Evolutionary conservation across 2,113 vertebrate species (phyloP), one percentile per base, ranked within the genome.

Genomic region (Phyllostomus hastatus): DNA sequence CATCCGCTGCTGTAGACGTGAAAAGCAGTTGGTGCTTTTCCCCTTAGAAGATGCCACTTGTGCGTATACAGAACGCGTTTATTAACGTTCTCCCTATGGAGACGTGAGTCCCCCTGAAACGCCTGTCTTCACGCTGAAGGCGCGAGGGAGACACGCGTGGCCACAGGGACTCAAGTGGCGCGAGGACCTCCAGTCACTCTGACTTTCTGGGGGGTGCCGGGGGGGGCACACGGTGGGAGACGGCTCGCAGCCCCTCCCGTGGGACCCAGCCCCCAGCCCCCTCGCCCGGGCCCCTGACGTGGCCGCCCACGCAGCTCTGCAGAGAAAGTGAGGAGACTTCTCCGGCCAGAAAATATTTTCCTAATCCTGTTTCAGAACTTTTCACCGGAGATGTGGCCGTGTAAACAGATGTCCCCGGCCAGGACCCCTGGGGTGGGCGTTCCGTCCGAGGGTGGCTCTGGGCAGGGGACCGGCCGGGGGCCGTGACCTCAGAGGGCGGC

Each of bases 121-220:
- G 24, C 19, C 52, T 66, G 57, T 41, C 38, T 66, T 57, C 10
- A 15, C 43, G 72, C 69, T 66, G 17, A 86, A 96, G 57, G 4
- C 5, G 41, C 61, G n/a, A 43, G 33, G 33, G 1, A 35, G 17
- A 5, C 4, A 15, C 0, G 12, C 2, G 10, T 0, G 1, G 52
- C 38, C 48, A 14, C 4, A 9, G 14, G 22, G 9, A 26, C 26
- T 52, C 35, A n/a, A 3, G 20, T 19, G 2, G 2, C n/a, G 50
- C 20, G 5, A 1, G 31, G 46, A 9, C 26, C 43, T 31, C 19
- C 15, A 4, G 72, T 7, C 33, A 11, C 2, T 11, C 57, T 35
- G 8, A 6, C 7, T 16, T n/a, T 4, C 35, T 22, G 16, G 7
- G 38, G 26, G 61, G 11, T 54, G 7, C 50, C 4, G 1, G n/a